Percentiles rank a stretch among this genome's conserved stretches.
Conservation (phyloP, 1,140 invertebrate species). For the Tribolium castaneum region DNA sequence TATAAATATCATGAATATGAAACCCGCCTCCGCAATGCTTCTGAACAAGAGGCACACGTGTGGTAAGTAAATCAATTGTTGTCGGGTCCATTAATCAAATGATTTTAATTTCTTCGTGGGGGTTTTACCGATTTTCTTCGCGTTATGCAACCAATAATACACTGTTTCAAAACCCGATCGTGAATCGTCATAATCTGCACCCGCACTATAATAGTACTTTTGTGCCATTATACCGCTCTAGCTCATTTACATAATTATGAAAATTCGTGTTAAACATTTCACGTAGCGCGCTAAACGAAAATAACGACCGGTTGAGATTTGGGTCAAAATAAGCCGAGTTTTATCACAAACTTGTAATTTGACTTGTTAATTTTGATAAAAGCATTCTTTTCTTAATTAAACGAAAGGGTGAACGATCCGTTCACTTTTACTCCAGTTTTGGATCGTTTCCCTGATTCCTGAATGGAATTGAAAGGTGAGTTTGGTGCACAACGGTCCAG, state of each 20-base stretch:
- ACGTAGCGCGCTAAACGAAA: background rate
- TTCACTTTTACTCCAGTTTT: conserved; percentile 27
- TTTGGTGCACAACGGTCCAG: background rate
- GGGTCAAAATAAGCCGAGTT: background rate
- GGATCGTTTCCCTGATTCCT: background rate
- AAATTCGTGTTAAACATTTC: background rate
- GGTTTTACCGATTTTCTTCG: background rate
- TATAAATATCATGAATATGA: too few species aligned
- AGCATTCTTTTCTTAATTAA: conserved; percentile 23
- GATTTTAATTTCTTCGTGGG: background rate
- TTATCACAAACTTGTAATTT: background rate
- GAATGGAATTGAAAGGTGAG: background rate
- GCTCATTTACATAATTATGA: background rate
- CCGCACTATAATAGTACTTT: background rate
- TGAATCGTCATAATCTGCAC: background rate
- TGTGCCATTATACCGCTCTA: background rate
- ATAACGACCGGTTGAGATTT: background rate
- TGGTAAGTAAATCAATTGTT: background rate
- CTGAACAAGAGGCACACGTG: background rate
- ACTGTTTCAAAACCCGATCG: background rate
- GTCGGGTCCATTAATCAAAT: background rate
- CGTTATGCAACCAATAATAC: background rate
- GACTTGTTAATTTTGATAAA: conserved; percentile 16
- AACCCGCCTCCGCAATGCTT: too few species aligned
- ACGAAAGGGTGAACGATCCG: conserved; percentile 24